Percentiles rank a stretch among this genome's conserved stretches.
These are phyloP conservation scores for Agonopterix heracliana DNA, from an alignment of 2,888 invertebrate species.

Conservation along the genomic window DNA sequence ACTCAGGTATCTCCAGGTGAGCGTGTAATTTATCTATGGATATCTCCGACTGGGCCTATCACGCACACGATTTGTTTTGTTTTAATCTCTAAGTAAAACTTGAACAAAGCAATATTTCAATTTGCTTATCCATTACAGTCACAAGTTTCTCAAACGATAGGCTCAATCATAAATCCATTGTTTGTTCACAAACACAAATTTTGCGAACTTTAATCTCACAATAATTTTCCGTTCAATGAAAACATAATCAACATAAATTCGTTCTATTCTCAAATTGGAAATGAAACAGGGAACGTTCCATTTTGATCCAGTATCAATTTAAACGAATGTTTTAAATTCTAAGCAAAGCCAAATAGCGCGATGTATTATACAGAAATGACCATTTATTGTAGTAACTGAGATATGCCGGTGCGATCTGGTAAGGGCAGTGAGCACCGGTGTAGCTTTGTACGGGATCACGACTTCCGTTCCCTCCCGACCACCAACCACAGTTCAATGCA, in stretches of 20 bases:
- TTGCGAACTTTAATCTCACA: not conserved
- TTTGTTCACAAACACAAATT: not conserved
- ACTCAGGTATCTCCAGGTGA: too few species aligned
- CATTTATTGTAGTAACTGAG: conserved; percentile 14
- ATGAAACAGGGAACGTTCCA: not conserved
- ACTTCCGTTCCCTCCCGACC: conserved; percentile 46
- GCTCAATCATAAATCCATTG: not conserved
- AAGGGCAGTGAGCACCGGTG: conserved; percentile 38
- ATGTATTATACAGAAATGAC: conserved; percentile 11
- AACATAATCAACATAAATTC: not conserved
- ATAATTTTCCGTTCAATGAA: not conserved
- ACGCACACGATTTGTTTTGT: too few species aligned
- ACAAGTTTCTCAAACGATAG: not conserved
- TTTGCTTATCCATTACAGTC: too few species aligned
- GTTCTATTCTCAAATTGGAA: not conserved
- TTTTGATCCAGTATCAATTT: not conserved
- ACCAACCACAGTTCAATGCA: conserved; percentile 44
- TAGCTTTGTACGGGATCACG: conserved; percentile 24
- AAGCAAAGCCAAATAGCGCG: not conserved
- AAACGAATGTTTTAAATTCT: not conserved
- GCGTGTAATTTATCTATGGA: too few species aligned
- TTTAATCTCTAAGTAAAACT: not conserved
- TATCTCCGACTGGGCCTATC: too few species aligned
- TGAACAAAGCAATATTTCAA: too few species aligned
- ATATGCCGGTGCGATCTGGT: conserved; percentile 43